Conservation (phyloP, 2,113 vertebrate species). For the Coptodon bakossiorum region DNA sequence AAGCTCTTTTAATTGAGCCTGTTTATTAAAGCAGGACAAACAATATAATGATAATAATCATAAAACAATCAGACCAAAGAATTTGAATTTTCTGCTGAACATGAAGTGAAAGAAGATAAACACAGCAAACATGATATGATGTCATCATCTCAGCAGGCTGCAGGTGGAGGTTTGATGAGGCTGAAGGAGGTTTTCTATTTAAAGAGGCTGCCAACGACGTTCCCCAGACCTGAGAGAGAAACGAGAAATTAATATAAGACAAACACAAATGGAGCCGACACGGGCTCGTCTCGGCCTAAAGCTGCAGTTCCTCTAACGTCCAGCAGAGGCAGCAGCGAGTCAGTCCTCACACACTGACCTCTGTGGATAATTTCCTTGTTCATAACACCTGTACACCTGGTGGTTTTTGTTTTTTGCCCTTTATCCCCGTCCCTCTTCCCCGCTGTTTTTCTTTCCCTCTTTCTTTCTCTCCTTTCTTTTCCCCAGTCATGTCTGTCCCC, state of each 20-base stretch:
- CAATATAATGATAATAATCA: neutral
- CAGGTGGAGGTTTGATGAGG: neutral
- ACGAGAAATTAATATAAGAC: neutral
- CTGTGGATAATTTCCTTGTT: neutral
- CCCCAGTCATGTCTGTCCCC: no score
- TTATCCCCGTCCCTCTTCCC: no score
- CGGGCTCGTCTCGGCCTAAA: neutral
- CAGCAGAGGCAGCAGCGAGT: neutral
- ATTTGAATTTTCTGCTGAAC: neutral
- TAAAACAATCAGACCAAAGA: neutral
- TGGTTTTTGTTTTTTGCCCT: no score
- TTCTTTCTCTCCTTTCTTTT: no score
- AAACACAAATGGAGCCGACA: rapidly evolving
- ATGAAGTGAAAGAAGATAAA: neutral
- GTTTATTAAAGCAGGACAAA: neutral
- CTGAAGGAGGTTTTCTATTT: neutral
- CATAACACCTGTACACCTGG: no score
- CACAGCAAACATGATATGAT: neutral
- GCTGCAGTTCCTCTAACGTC: neutral
- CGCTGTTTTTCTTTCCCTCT: no score
- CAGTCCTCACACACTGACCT: neutral
- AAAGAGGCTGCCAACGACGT: neutral
- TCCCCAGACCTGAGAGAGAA: neutral
- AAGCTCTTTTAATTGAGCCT: neutral
- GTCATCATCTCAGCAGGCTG: neutral